Evolutionary conservation across 2,113 vertebrate genomes (phyloP), one percentile per base, ranked within the genome.

Genomic region (Lepidothrix coronata): DNA sequence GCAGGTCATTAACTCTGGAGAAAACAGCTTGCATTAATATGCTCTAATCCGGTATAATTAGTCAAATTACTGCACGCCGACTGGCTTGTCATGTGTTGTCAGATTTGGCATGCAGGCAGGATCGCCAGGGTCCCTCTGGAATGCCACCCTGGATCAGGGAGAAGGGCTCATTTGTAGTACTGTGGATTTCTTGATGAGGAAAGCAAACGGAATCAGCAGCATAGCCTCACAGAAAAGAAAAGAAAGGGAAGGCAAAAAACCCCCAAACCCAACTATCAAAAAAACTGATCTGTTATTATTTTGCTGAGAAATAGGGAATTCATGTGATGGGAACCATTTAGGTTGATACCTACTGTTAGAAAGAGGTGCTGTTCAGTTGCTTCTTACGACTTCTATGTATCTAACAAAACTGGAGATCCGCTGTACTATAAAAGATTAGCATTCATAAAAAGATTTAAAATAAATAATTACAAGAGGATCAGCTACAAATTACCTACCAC

Each of bases 21-120:
- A 99, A 99, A 99, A 99, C 99, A 99, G 98, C 99, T 99, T 99
- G 99, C 99, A 99, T 99, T 99, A 99, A 99, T 99, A 99, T 99
- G 98, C 98, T 99, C 98, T 99, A 99, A 99, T 99, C 99, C 98
- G 97, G 98, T 98, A 98, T 99, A 99, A 99, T 99, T 99, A 99
- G 99, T 99, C 98, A 99, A 99, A 99, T 99, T 98, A 99, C 98
- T 98, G 98, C 98, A 98, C 94, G 98, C 98, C 98, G 95, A 98
- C 98, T 99, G 96, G 98, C 99, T 98, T 99, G 99, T 99, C 98
- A 98, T 98, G 98, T 98, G 98, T 98, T 99, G 99, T 99, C 98
- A 98, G 98, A 98, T 98, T 99, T 99, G 99, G 99, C 99, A 98
- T 98, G 98, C 98, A 97, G 93, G 95, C 98, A 97, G 98, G 98